Evolutionary conservation across 1,140 invertebrate genomes (phyloP).

Genomic region (Drosophila trapezifrons): DNA sequence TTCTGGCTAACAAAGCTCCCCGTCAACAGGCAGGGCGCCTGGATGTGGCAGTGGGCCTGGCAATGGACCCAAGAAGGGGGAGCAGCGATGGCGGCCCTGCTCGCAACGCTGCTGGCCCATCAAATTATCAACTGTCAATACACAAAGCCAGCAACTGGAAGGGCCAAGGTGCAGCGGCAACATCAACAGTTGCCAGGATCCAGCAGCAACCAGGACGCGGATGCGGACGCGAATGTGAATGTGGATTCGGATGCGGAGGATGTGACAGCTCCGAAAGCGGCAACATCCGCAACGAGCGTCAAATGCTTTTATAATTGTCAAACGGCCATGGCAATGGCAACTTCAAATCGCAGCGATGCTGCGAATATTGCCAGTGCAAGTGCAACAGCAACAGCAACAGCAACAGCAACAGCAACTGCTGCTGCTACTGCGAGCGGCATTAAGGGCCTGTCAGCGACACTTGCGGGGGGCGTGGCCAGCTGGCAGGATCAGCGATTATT

Average conservation of each 20-base stretch:
- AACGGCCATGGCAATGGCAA: constrained; percentile 73
- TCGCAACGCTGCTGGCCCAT: constrained; percentile 54
- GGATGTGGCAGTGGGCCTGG: not conserved
- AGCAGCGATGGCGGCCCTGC: constrained; percentile 29
- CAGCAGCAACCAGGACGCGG: constrained; percentile 14
- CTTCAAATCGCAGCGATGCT: constrained; percentile 36
- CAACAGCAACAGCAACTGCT: constrained; percentile 13
- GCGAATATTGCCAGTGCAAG: constrained; percentile 65
- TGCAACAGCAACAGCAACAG: constrained; percentile 16
- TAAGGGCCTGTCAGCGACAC: constrained; percentile 74
- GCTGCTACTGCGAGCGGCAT: constrained; percentile 30
- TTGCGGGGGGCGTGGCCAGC: constrained; percentile 62
- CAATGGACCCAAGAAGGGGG: constrained; percentile 45
- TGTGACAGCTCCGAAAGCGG: constrained; percentile 61
- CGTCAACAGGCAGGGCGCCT: constrained; percentile 58
- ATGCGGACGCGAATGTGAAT: not conserved
- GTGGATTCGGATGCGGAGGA: constrained; percentile 14
- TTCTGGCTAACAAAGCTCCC: constrained; percentile 59
- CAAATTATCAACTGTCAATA: constrained; percentile 80
- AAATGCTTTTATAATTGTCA: constrained; percentile 83
- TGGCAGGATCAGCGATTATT: constrained; percentile 79
- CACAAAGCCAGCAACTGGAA: constrained; percentile 41
- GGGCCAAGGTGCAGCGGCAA: constrained; percentile 24
- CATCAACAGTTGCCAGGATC: constrained; percentile 31
- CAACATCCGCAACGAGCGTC: constrained; percentile 44